phyloP scores from a whole-genome alignment of 2,113 vertebrate species.

The Sebastes schlegelii region DNA sequence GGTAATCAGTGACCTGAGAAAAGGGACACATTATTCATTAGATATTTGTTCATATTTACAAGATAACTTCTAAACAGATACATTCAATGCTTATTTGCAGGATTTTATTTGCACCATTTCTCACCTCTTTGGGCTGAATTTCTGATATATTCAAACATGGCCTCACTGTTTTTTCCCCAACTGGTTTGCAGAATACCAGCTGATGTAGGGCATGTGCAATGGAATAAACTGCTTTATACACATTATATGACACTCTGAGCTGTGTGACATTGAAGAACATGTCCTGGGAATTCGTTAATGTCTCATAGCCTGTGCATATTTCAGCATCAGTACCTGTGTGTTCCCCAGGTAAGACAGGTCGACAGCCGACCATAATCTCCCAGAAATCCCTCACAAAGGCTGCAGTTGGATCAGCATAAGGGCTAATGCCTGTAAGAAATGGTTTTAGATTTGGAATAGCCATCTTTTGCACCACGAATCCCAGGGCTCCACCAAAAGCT shows the following conservation, averaged over 20 bases:
- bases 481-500: constrained; percentile 80
- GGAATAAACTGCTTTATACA: constrained; percentile 84
- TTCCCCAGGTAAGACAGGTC: constrained; percentile 16
- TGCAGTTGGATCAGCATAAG: constrained; percentile 54
- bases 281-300: constrained; percentile 67
- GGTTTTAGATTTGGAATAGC: constrained; percentile 75
- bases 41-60: neutral
- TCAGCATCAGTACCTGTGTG: neutral
- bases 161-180: constrained; percentile 6
- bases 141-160: constrained; percentile 76
- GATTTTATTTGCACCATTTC: neutral
- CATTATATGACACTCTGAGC: constrained; percentile 82
- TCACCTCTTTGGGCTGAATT: constrained; percentile 77
- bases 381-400: constrained; percentile 80
- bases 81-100: neutral
- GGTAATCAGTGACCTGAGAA: constrained; percentile 73
- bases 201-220: constrained; percentile 82
- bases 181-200: constrained; percentile 76
- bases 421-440: constrained; percentile 74
- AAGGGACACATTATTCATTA: neutral
- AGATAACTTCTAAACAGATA: neutral
- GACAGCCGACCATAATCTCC: constrained; percentile 78
- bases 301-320: constrained; percentile 78
- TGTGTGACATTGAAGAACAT: constrained; percentile 82
- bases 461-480: constrained; percentile 83